Evolutionary conservation across 1,140 invertebrate species (phyloP), one percentile per base, ranked within the genome.

Genomic region (Camponotus vicinus): DNA sequence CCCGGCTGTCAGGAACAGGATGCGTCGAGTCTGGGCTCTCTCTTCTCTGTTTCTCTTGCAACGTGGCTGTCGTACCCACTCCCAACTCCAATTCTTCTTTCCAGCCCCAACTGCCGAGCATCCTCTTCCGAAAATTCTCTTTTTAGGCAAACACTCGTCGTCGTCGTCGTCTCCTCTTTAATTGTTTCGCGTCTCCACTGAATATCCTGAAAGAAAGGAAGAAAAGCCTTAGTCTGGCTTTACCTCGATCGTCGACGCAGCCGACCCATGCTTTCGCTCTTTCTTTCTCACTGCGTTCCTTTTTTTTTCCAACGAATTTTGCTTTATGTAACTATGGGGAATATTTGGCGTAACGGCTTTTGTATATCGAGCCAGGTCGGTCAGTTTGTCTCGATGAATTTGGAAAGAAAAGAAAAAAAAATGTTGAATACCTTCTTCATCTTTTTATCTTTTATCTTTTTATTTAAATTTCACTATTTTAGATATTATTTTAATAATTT

Each of bases 61-160:
- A 80, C 86, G 69, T 91, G 88, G 88, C 77, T 88, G 88, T 92
- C 9, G 79, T 83, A 89, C 92, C 92, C 92, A 93, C 93, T 92
- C 92, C 93, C 91, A 93, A 91, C 91, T 94, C 94, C 93, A 94
- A 94, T 93, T 94, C 93, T 94, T 94, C 94, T 92, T 93, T 86
- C 92, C 94, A 94, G 91, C 90, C 92, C 94, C 94, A 95, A 92
- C 93, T 94, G 91, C 93, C 94, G 88, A 94, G 94, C 94, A 95
- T 95, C 93, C 94, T 95, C 92, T 92, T 93, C 94, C 92, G 84
- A 92, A 93, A 91, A 92, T 92, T 94, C 93, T 90, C 91, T 79
- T 92, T 91, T 92, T 90, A 89, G 89, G 91, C 86, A 87, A 89
- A 95, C 93, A 94, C 93, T 93, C 90, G 89, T 88, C 49, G 49